Conservation (phyloP, 1,140 invertebrate genomes). For the Coenobita brevimanus region DNA sequence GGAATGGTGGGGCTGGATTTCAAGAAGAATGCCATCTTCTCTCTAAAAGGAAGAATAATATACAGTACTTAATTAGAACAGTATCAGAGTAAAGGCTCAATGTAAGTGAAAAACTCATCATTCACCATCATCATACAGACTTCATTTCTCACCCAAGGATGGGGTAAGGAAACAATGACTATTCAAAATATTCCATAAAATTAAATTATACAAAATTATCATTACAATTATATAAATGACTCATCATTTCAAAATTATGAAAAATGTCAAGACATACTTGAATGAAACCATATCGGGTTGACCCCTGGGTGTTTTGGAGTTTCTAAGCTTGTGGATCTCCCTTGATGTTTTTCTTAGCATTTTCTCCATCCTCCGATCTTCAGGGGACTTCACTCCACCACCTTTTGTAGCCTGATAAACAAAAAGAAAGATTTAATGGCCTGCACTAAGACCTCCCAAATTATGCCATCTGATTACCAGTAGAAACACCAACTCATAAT, state of each 20-base stretch:
- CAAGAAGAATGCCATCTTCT: slow-evolving; percentile 65
- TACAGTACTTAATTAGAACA: background rate
- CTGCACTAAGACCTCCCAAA: too few species aligned
- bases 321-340: slow-evolving; percentile 91
- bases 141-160: too few species aligned
- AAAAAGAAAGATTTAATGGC: background rate
- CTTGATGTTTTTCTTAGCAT: slow-evolving; percentile 89
- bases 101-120: too few species aligned
- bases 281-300: slow-evolving; percentile 94
- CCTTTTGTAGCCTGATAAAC: slow-evolving; percentile 59
- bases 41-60: slow-evolving; percentile 26
- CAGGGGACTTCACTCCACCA: slow-evolving; percentile 74
- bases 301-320: slow-evolving; percentile 83
- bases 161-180: too few species aligned
- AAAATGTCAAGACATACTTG: slow-evolving; percentile 82
- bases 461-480: too few species aligned
- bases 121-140: too few species aligned
- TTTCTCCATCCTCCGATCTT: slow-evolving; percentile 85
- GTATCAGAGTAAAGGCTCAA: background rate
- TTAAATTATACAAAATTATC: too few species aligned
- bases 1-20: slow-evolving; percentile 64
- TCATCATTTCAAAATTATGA: too few species aligned
- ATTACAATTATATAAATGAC: too few species aligned
- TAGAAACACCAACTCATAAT: too few species aligned
- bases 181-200: too few species aligned